A percentile compares a stretch with the other conserved stretches of the same genome.
Conservation (phyloP, 2,113 vertebrate genomes). For the Coreoperca whiteheadi region DNA sequence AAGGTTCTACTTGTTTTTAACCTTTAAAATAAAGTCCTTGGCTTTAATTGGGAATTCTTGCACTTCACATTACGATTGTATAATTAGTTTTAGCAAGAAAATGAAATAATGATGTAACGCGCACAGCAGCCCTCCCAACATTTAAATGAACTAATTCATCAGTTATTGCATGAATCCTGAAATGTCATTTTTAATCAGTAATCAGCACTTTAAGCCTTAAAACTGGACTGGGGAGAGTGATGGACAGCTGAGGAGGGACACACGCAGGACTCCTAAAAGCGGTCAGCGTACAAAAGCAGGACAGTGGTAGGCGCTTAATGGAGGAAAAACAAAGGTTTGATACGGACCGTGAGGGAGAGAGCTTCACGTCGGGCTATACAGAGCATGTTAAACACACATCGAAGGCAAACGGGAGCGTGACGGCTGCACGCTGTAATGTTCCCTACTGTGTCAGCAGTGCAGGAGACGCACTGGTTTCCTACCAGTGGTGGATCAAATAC, state of each 20-base stretch:
- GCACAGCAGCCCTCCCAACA: too few relatives aligned
- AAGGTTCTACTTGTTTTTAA: too few relatives aligned
- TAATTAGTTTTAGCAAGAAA: too few relatives aligned
- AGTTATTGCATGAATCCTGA: not conserved
- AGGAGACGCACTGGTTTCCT: conserved; percentile 16
- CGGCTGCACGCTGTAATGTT: conserved; percentile 33
- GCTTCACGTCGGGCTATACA: conserved; percentile 7
- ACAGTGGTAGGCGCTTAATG: not conserved
- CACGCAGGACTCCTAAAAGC: too few relatives aligned
- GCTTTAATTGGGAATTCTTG: too few relatives aligned
- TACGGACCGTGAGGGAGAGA: not conserved
- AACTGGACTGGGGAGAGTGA: not conserved
- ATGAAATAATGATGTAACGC: too few relatives aligned
- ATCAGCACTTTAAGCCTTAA: not conserved
- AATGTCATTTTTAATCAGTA: not conserved
- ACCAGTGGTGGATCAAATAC: conserved; percentile 5
- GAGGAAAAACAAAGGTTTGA: too few relatives aligned
- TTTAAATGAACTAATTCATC: not conserved
- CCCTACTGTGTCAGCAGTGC: conserved; percentile 1
- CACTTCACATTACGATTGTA: too few relatives aligned
- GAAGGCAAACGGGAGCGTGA: conserved; percentile 64
- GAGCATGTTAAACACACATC: conserved; percentile 55
- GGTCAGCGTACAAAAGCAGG: too few relatives aligned
- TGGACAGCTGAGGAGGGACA: too few relatives aligned
- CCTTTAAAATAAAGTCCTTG: too few relatives aligned